phyloP scores from a whole-genome alignment of 2,113 vertebrate species.

The Atlantisia rogersi region DNA sequence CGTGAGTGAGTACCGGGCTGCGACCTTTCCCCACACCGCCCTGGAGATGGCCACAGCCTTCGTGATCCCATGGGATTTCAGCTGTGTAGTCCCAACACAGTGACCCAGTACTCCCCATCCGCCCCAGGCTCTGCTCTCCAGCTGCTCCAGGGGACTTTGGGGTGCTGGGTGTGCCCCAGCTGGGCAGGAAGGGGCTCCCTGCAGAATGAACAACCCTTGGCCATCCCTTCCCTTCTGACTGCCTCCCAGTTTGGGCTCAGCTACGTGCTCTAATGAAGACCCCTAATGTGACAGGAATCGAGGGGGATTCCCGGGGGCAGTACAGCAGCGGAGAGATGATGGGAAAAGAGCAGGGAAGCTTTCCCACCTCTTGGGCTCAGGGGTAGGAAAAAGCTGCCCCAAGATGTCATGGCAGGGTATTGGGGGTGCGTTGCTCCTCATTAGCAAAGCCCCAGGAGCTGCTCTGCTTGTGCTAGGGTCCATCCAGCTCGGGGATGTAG shows the following conservation, averaged over 20 bases:
- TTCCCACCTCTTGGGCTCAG: background rate
- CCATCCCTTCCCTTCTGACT: background rate
- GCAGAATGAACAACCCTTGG: accelerated
- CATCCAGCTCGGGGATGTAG: accelerated
- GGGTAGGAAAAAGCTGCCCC: background rate
- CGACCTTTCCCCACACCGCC: background rate
- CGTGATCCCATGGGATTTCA: accelerated
- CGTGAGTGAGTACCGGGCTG: background rate
- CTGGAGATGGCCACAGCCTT: accelerated
- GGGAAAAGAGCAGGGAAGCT: background rate
- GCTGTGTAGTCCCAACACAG: accelerated
- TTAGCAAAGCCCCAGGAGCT: background rate
- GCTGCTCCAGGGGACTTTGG: background rate
- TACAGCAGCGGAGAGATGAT: accelerated
- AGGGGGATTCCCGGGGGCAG: background rate
- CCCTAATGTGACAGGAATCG: accelerated
- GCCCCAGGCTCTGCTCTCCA: background rate
- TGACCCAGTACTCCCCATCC: background rate
- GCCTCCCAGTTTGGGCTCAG: background rate
- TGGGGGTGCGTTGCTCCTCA: too few relatives aligned
- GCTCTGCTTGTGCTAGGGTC: background rate
- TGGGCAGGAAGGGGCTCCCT: background rate
- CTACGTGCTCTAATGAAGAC: accelerated
- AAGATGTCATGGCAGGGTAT: too few relatives aligned
- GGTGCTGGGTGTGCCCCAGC: too few relatives aligned